These are phyloP conservation scores for Odontocerum albicorne DNA, from an alignment of 2,888 invertebrate species.

Conservation along the genomic window DNA sequence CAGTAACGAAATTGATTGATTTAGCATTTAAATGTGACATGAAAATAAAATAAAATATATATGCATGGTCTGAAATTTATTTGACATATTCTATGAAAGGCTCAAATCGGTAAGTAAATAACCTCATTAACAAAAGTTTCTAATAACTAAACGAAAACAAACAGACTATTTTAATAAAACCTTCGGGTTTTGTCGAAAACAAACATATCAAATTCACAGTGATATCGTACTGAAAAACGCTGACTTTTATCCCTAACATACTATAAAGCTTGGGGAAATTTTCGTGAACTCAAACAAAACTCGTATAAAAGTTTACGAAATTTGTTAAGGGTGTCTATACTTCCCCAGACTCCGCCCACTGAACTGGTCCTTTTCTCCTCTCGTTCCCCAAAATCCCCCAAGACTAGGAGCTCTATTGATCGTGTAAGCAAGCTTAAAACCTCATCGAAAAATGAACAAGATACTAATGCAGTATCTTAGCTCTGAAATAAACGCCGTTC, in stretches of 20 bases:
- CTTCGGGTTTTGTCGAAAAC: neutral
- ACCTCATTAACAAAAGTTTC: too few relatives aligned
- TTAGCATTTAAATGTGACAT: too few relatives aligned
- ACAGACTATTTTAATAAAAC: neutral
- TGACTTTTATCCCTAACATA: slow-evolving; percentile 3
- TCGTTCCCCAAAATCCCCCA: slow-evolving; percentile 15
- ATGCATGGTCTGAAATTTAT: too few relatives aligned
- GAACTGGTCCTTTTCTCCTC: slow-evolving; percentile 3
- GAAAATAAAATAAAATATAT: too few relatives aligned
- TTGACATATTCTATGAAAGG: too few relatives aligned
- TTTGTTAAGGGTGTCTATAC: slow-evolving; percentile 8
- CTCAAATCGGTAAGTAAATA: too few relatives aligned
- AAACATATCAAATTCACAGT: slow-evolving; percentile 1
- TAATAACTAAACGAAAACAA: too few relatives aligned
- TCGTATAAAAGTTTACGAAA: slow-evolving; percentile 11
- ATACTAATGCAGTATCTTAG: neutral
- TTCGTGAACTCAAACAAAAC: slow-evolving; percentile 19
- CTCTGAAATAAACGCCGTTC: neutral
- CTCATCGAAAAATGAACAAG: slow-evolving; percentile 8
- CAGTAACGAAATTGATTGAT: too few relatives aligned
- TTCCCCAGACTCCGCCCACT: slow-evolving; percentile 5
- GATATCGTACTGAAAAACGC: slow-evolving; percentile 5
- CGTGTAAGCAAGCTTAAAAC: slow-evolving; percentile 34
- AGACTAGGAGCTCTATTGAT: slow-evolving; percentile 32
- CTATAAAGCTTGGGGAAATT: slow-evolving; percentile 6